Evolutionary conservation across 2,888 invertebrate species (phyloP).

Genomic region (Coecobrya sp.): DNA sequence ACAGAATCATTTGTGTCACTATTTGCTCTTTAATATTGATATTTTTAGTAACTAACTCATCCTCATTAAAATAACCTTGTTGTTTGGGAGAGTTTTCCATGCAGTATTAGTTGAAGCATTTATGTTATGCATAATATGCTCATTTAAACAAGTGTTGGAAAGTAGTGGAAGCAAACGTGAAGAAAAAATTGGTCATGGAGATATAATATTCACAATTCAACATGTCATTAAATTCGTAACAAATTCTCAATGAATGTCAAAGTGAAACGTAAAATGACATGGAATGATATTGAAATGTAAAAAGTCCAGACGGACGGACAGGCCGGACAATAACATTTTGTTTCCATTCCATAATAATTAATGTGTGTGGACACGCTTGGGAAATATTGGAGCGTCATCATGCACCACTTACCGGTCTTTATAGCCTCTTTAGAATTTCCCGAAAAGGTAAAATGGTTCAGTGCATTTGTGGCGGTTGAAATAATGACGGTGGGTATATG

Average conservation of each 20-base stretch:
- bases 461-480: slow-evolving; percentile 27
- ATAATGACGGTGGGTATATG: not conserved
- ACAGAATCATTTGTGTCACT: slow-evolving; percentile 66
- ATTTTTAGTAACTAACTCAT: not conserved
- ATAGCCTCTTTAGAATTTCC: slow-evolving; percentile 57
- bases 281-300: too few relatives aligned
- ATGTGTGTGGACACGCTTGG: not conserved
- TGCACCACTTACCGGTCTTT: slow-evolving; percentile 70
- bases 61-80: slow-evolving; percentile 42
- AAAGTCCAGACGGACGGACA: not conserved
- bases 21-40: not conserved
- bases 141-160: too few relatives aligned
- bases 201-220: too few relatives aligned
- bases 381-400: slow-evolving; percentile 57
- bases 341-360: not conserved
- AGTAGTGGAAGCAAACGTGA: too few relatives aligned
- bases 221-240: too few relatives aligned
- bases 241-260: too few relatives aligned
- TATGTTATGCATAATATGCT: too few relatives aligned
- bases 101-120: too few relatives aligned
- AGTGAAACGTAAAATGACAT: too few relatives aligned
- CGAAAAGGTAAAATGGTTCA: slow-evolving; percentile 69
- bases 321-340: not conserved
- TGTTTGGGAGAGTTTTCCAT: not conserved
- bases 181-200: too few relatives aligned